phyloP scores from a whole-genome alignment of 2,113 vertebrate species.

The Fulica atra region DNA sequence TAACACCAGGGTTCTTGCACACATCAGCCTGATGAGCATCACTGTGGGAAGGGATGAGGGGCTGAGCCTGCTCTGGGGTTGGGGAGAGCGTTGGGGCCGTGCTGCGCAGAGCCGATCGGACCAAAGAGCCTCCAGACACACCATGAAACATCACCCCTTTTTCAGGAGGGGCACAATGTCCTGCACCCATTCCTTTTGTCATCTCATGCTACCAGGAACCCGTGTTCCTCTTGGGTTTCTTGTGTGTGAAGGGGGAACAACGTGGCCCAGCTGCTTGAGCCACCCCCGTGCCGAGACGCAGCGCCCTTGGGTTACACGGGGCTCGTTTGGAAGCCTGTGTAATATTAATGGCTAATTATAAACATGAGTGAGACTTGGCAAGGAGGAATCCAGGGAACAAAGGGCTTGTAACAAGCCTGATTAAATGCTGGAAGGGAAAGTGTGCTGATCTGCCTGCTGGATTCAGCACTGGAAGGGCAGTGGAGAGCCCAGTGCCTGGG shows the following conservation, averaged over 20 bases:
- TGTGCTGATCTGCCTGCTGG: background rate
- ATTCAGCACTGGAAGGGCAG: background rate
- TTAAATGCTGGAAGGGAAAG: background rate
- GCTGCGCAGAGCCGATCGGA: background rate
- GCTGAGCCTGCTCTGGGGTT: background rate
- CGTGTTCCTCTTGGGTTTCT: accelerated
- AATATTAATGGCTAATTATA: background rate
- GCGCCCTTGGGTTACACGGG: accelerated
- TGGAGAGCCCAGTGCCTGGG: background rate
- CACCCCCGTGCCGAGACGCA: accelerated
- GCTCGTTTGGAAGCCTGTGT: background rate
- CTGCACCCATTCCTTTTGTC: accelerated
- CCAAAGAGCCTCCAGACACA: too few species aligned
- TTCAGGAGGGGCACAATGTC: background rate
- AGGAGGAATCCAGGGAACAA: background rate
- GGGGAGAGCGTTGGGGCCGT: accelerated
- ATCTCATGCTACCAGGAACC: accelerated
- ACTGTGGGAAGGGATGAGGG: background rate
- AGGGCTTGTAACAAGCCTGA: accelerated
- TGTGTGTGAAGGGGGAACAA: accelerated
- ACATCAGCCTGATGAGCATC: accelerated
- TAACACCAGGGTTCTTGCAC: accelerated
- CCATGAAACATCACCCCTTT: background rate
- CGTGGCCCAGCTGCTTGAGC: background rate
- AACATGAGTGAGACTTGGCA: background rate